These are phyloP conservation scores for Artemia sinica DNA, from an alignment of 2,888 invertebrate genomes.

Conservation along the genomic window DNA sequence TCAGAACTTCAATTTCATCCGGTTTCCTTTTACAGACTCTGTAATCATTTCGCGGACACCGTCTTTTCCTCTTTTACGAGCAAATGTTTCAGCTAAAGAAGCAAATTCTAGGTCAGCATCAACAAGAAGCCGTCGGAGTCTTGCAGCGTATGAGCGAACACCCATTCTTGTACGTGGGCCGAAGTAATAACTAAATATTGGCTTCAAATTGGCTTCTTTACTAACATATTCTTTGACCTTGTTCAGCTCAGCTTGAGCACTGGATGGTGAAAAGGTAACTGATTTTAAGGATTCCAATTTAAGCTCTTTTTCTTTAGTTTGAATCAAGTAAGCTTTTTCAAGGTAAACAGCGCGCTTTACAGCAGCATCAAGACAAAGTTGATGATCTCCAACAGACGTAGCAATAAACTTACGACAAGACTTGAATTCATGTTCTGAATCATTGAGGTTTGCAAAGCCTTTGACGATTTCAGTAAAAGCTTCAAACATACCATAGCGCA, in stretches of 20 bases:
- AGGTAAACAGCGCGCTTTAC: not conserved
- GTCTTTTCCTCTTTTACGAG: slow-evolving; percentile 9
- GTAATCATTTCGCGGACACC: slow-evolving; percentile 7
- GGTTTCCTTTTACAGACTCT: not conserved
- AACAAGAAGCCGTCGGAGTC: not conserved
- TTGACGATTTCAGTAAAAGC: not conserved
- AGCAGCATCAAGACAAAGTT: slow-evolving; percentile 2
- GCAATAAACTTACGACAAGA: slow-evolving; percentile 7
- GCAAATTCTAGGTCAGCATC: slow-evolving; percentile 1
- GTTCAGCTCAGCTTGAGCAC: not conserved
- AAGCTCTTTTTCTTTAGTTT: not conserved
- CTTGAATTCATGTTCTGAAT: not conserved
- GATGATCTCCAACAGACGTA: not conserved
- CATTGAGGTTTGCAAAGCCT: slow-evolving; percentile 3
- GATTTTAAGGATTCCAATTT: not conserved
- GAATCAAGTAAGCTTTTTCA: not conserved
- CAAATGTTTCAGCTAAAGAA: not conserved
- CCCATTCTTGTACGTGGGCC: not conserved
- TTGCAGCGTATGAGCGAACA: slow-evolving; percentile 8
- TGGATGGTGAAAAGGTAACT: not conserved
- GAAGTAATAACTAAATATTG: slow-evolving; percentile 1
- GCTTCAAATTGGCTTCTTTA: slow-evolving; percentile 9
- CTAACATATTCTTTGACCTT: not conserved
- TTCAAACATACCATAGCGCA: not conserved
- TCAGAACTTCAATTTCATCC: not conserved